Percentiles rank a stretch among this genome's conserved stretches.
These are phyloP conservation scores for Triplophysa yarkandensis DNA, from an alignment of 2,797 vertebrate genomes.

Conservation along the genomic window DNA sequence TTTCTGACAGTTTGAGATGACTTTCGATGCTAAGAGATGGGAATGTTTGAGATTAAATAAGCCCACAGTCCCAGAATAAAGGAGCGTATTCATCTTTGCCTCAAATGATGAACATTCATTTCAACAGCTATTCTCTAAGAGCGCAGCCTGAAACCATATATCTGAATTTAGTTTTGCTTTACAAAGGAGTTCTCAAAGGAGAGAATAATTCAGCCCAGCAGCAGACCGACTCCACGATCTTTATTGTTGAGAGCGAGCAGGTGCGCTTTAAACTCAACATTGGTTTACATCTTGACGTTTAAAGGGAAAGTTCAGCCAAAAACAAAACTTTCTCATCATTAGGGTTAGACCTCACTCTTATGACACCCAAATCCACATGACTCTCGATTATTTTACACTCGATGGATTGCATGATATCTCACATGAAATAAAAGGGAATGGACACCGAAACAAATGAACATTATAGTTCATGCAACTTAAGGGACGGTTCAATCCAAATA, in stretches of 20 bases:
- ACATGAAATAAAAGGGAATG: neutral
- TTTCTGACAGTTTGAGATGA: constrained; percentile 49
- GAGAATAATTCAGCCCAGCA: constrained; percentile 29
- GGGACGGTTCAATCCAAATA: too few species aligned
- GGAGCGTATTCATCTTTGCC: constrained; percentile 33
- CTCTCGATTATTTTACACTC: neutral
- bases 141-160: constrained; percentile 21
- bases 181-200: constrained; percentile 25
- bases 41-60: constrained; percentile 50
- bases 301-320: constrained; percentile 16
- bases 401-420: neutral
- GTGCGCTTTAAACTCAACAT: constrained; percentile 30
- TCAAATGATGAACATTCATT: constrained; percentile 38
- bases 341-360: neutral
- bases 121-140: constrained; percentile 23
- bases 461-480: neutral
- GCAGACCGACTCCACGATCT: constrained; percentile 29
- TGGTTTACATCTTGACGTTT: constrained; percentile 22
- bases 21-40: constrained; percentile 43
- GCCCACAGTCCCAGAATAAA: constrained; percentile 18
- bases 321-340: constrained; percentile 25
- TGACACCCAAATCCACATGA: constrained; percentile 8
- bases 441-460: neutral
- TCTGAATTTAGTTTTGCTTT: constrained; percentile 1
- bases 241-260: constrained; percentile 16